Base-by-base conservation (phyloP, 35 echinoderm and acorn worm species). In the Heliocidaris tuberculata region DNA sequence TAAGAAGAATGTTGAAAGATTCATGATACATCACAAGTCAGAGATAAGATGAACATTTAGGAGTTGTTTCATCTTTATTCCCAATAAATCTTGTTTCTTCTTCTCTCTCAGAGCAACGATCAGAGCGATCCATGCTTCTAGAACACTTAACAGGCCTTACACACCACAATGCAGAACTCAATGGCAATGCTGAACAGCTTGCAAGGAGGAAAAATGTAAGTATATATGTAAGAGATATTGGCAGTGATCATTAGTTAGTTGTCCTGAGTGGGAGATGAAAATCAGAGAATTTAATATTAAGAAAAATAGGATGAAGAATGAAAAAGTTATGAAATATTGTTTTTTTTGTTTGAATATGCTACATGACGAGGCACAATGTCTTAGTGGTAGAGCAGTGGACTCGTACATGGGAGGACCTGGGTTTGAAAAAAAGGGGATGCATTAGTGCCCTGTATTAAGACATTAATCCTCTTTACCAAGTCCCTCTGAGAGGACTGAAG, bases 201-300 rank as follows among this genome's bases (percentile, higher is more conserved):
- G 93, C 90, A 89, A 96, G 94, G 48, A 96, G 93, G 93, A 95
- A 96, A 88, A 94, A 94, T 96, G 97, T 98, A 95, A 98, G 97
- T 95, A 48, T 42, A 42, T n/a, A 27, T 16, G 31, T 31, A 86
- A 86, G 21, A 29, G 85, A 21, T 86, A 8, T 11, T 32, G 27
- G 30, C 89, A 48, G 27, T 30, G 31, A 17, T 86, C 6, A 30
- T 85, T n/a, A 85, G 65, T 85, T n/a, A n/a, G n/a, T 19, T 17
- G 21, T 31, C 11, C 85, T 17, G 85, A 30, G n/a, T 86, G 85
- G 27, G 31, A 30, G 21, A 86, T 12, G 85, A 29, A 30, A 86
- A 86, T 86, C 6, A 86, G 15, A 56, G 52, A 56, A 42, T 42
- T 3, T 1, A 42, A 42, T 0, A 13, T 56, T 56, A 19, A 78